Conservation (phyloP, 2,888 invertebrate species). For the Drosophila fungiperda region DNA sequence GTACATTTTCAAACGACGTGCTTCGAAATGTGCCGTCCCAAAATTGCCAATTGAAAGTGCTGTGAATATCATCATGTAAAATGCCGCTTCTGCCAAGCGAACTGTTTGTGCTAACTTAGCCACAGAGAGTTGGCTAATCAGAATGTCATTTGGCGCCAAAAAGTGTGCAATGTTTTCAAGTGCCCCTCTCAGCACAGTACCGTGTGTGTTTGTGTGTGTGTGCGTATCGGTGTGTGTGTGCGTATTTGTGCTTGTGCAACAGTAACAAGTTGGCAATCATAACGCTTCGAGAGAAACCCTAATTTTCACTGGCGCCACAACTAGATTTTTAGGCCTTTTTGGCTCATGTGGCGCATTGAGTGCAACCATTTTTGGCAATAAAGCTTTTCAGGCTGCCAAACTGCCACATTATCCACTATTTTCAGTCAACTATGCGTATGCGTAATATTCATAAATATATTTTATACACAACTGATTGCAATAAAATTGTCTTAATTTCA, state of each 20-base stretch:
- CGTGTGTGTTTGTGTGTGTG: neutral
- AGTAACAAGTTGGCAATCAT: constrained; percentile 71
- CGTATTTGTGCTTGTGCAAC: constrained; percentile 28
- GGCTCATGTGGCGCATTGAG: constrained; percentile 2
- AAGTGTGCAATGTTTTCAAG: constrained; percentile 39
- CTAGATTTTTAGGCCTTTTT: constrained; percentile 22
- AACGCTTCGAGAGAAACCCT: constrained; percentile 28
- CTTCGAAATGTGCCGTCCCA: constrained; percentile 56
- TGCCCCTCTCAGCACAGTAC: constrained; percentile 11
- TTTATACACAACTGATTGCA: neutral
- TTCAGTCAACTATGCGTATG: constrained; percentile 1
- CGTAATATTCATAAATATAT: neutral
- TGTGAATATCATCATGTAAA: constrained; percentile 56
- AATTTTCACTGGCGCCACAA: constrained; percentile 31
- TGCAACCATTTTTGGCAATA: constrained; percentile 2
- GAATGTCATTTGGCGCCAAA: constrained; percentile 71
- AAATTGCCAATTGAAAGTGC: constrained; percentile 57
- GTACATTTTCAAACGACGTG: constrained; percentile 66
- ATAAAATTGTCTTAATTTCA: neutral
- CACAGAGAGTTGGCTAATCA: constrained; percentile 38
- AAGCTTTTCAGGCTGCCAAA: constrained; percentile 1
- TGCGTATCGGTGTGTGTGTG: constrained; percentile 6
- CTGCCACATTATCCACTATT: neutral
- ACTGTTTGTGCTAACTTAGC: constrained; percentile 28
- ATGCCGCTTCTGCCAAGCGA: constrained; percentile 35